These are phyloP conservation scores for Corythaeola cristata DNA, from an alignment of 2,113 vertebrate genomes.

Conservation along the genomic window DNA sequence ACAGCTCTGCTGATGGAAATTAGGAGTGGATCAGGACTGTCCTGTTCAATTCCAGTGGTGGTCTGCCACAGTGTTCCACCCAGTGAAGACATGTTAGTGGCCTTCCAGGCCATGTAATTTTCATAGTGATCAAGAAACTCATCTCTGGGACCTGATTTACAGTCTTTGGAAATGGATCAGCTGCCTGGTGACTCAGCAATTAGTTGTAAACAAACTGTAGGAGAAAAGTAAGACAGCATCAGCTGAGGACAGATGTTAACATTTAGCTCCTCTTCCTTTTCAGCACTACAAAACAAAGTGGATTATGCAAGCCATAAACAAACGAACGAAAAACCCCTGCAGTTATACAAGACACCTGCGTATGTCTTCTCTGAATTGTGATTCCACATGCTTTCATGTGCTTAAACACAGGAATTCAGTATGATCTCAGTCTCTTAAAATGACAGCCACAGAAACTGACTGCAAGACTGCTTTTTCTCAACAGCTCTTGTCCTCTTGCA, in stretches of 20 bases:
- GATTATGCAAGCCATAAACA: neutral
- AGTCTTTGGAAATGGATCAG: constrained; percentile 16
- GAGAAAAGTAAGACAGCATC: neutral
- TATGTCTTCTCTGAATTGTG: neutral
- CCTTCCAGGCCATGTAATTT: neutral
- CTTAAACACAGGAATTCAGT: neutral
- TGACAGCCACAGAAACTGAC: neutral
- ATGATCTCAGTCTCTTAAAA: neutral
- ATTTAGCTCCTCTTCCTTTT: neutral
- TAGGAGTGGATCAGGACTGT: neutral
- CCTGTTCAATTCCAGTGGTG: neutral
- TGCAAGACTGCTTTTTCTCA: neutral
- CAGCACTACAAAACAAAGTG: neutral
- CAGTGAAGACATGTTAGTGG: neutral
- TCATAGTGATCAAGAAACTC: neutral
- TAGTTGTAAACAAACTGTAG: constrained; percentile 59
- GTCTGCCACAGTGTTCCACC: neutral
- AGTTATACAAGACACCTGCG: neutral
- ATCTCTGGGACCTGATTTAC: neutral
- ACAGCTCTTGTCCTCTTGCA: neutral
- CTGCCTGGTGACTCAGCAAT: constrained; percentile 62
- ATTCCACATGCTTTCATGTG: neutral
- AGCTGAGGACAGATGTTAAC: constrained; percentile 6
- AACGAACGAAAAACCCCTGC: neutral
- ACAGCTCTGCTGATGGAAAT: neutral